Evolutionary conservation across 2,888 invertebrate species (phyloP).

Genomic region (Eupsilia transversa): DNA sequence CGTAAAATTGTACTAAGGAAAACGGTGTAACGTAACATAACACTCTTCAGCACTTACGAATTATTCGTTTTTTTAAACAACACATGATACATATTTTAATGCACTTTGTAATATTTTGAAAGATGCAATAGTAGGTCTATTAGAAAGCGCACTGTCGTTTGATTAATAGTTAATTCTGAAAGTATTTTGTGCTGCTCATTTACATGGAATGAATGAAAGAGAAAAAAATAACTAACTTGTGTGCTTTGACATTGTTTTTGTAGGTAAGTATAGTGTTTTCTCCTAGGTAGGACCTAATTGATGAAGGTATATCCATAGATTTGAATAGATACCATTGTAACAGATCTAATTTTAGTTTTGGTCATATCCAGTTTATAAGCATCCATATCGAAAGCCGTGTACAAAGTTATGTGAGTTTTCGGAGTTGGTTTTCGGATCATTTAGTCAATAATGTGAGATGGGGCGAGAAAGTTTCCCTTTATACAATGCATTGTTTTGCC

Average conservation of each 20-base stretch:
- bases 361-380: constrained; percentile 61
- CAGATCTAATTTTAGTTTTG: too few relatives aligned
- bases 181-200: neutral
- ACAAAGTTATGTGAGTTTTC: constrained; percentile 74
- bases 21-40: constrained; percentile 41
- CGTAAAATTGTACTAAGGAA: constrained; percentile 62
- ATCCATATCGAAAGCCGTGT: constrained; percentile 60
- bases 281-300: neutral
- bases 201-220: neutral
- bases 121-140: neutral
- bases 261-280: neutral
- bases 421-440: constrained; percentile 74
- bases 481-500: constrained; percentile 54
- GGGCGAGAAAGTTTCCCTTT: constrained; percentile 61
- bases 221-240: neutral
- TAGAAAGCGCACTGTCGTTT: neutral
- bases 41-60: constrained; percentile 46
- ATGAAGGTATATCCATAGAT: neutral
- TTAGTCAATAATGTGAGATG: constrained; percentile 76
- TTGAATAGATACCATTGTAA: neutral
- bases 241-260: neutral
- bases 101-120: constrained; percentile 14
- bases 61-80: constrained; percentile 47
- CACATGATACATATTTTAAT: constrained; percentile 22
- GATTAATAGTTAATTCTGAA: neutral